phyloP scores from a whole-genome alignment of 2,797 vertebrate genomes.

The Hyperoplus lanceolatus region DNA sequence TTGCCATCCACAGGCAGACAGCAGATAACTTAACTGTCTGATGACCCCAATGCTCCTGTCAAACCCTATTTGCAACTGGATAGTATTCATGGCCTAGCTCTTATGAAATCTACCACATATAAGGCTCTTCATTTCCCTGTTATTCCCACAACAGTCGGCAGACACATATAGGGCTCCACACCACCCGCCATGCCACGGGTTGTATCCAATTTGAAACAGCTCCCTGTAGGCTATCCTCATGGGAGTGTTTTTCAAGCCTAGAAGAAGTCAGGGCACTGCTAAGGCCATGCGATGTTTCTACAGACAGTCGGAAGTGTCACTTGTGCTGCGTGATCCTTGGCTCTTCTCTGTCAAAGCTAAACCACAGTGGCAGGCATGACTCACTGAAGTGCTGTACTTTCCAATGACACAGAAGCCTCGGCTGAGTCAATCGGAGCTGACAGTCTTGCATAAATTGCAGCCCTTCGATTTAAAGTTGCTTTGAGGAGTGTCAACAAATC shows the following conservation, averaged over 20 bases:
- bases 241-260: slow-evolving; percentile 54
- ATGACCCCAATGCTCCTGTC: slow-evolving; percentile 34
- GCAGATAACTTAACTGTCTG: slow-evolving; percentile 22
- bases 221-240: slow-evolving; percentile 61
- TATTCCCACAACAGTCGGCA: slow-evolving; percentile 45
- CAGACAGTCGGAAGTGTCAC: slow-evolving; percentile 79
- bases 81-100: slow-evolving; percentile 29
- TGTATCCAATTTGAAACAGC: slow-evolving; percentile 64
- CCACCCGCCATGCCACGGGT: slow-evolving; percentile 37
- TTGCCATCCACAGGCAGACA: slow-evolving; percentile 10
- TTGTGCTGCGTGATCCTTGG: slow-evolving; percentile 70
- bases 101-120: slow-evolving; percentile 45
- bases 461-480: slow-evolving; percentile 80
- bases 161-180: slow-evolving; percentile 51
- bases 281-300: slow-evolving; percentile 71
- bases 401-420: slow-evolving; percentile 78
- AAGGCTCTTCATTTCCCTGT: slow-evolving; percentile 53
- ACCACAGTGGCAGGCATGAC: slow-evolving; percentile 76
- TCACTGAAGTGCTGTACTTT: slow-evolving; percentile 81
- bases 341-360: slow-evolving; percentile 76
- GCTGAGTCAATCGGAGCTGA: slow-evolving; percentile 83
- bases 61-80: slow-evolving; percentile 38
- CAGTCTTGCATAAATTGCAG: slow-evolving; percentile 82
- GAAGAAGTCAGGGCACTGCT: slow-evolving; percentile 57
- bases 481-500: slow-evolving; percentile 82